Evolutionary conservation across 2,113 vertebrate genomes (phyloP), one percentile per base, ranked within the genome.

Genomic region (Eolophus roseicapilla): DNA sequence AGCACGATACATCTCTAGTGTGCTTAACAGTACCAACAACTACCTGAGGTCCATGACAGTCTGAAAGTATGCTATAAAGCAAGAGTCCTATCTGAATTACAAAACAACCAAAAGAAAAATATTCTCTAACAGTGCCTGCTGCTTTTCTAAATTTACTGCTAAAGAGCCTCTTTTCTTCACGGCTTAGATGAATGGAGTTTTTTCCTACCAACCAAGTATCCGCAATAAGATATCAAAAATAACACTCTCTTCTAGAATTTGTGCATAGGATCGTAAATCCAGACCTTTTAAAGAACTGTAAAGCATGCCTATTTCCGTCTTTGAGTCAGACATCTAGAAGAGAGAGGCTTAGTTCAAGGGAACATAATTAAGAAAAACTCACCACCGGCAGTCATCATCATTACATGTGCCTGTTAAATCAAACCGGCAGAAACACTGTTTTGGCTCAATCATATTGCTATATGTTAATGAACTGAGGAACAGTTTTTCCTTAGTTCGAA

Each of bases 351-450:
- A 62, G 13, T 27, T 65, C 55, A 90, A 85, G 43, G 4, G 7
- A 83, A 31, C 27, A 68, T 75, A 76, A 76, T 35, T 28, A 33
- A 59, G 25, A 86, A 88, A 50, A 75, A 98, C 99, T 98, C 91
- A 99, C 99, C 99, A 99, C 29, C 97, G 97, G 86, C 99, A 99
- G 94, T 98, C 98, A 75, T 99, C 99, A 28, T 99, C 99, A 7
- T 99, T 99, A 96, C 99, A 99, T 0, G 99, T 99, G 82, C 99
- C 99, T 1, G 99, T 99, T 71, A 99, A 98, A 92, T 99, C 99
- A 63, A 99, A 99, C 49, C 98, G 99, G 78, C 99, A 99, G 96
- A 99, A 99, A 96, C 98, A 98, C 89, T 98, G 99, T 75, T 97
- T 98, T 4, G 99, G 98, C 79, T 99, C 98, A 49, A 99, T 98